Evolutionary conservation across 2,888 invertebrate species (phyloP), one percentile per base, ranked within the genome.

Genomic region (Phortica okadai): DNA sequence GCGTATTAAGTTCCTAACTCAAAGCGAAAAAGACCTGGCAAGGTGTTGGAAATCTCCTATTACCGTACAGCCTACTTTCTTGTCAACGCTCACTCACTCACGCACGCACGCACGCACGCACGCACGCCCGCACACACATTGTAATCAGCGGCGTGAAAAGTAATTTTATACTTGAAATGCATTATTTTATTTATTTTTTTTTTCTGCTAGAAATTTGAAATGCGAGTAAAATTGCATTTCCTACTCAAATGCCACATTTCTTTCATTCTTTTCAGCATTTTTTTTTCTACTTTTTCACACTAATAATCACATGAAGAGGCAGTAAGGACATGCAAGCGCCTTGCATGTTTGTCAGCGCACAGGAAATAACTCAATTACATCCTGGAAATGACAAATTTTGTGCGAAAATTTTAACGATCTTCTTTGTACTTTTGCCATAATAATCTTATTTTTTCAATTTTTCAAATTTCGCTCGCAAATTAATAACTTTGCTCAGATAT

Each of bases 41-140:
- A 86, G 86, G 85, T 86, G 86, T 83, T 84, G 85, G 85, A 85
- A 85, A 86, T 85, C 86, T 85, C 86, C 82, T 80, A 85, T 85
- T 85, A 85, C 85, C 75, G 58, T 6, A 54, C 73, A 6, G 73
- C 59, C 59, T 59, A 73, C 44, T 74, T 70, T 74, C 59, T 6
- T 42, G 42, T 16, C 33, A 54, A 58, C 50, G 41, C 6, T 21
- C 16, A 59, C 21, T 2, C 59, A n/a, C 50, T 3, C 50, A 50
- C 10, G 16, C 70, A 44, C 70, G 33, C 33, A 14, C 54, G 2
- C 11, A 54, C 14, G 5, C 54, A 54, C 11, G 4, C 54, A 54
- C 54, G 7, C 54, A 10, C 10, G 7, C n/a, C 7, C 45, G 45
- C 45, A 45, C 10, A 41, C 70, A 62, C 70, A 42, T 54, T 54